These are phyloP conservation scores for Argyresthia albistria DNA, from an alignment of 2,888 invertebrate species.

Conservation along the genomic window DNA sequence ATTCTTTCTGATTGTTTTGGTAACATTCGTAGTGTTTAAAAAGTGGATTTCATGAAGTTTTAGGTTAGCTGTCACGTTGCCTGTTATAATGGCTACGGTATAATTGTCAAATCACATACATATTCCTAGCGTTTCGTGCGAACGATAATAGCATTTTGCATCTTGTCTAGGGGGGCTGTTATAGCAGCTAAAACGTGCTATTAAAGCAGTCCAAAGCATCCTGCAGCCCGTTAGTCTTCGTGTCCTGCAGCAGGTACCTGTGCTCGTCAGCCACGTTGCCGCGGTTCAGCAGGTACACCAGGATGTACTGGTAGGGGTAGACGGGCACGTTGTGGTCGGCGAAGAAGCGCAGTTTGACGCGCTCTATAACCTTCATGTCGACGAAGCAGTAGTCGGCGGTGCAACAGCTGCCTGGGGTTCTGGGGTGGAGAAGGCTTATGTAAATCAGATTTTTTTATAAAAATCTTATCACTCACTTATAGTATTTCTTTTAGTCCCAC, in stretches of 20 bases:
- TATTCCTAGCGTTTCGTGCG: too few relatives aligned
- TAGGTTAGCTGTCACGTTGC: too few relatives aligned
- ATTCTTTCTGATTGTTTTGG: too few relatives aligned
- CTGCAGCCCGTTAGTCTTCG: conserved; percentile 36
- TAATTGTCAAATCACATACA: too few relatives aligned
- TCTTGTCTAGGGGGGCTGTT: too few relatives aligned
- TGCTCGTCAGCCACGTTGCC: conserved; percentile 53
- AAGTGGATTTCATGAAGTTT: too few relatives aligned
- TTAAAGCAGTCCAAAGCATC: conserved; percentile 50
- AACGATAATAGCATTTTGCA: too few relatives aligned
- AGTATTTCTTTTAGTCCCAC: too few relatives aligned
- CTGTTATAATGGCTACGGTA: too few relatives aligned
- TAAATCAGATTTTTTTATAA: too few relatives aligned
- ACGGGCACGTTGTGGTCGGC: conserved; percentile 61
- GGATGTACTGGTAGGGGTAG: conserved; percentile 59
- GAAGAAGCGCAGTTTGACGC: conserved; percentile 57
- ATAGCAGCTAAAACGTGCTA: conserved; percentile 37
- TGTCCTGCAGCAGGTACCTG: conserved; percentile 58
- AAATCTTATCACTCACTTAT: too few relatives aligned
- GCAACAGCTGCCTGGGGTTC: conserved; percentile 62
- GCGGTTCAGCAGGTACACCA: conserved; percentile 51
- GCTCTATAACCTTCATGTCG: conserved; percentile 62
- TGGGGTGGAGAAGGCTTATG: conserved; percentile 14
- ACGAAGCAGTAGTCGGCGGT: conserved; percentile 63
- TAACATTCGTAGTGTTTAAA: too few relatives aligned